Evolutionary conservation across 2,888 invertebrate species (phyloP), one percentile per base, ranked within the genome.

Genomic region (Cerceris ruficornis): DNA sequence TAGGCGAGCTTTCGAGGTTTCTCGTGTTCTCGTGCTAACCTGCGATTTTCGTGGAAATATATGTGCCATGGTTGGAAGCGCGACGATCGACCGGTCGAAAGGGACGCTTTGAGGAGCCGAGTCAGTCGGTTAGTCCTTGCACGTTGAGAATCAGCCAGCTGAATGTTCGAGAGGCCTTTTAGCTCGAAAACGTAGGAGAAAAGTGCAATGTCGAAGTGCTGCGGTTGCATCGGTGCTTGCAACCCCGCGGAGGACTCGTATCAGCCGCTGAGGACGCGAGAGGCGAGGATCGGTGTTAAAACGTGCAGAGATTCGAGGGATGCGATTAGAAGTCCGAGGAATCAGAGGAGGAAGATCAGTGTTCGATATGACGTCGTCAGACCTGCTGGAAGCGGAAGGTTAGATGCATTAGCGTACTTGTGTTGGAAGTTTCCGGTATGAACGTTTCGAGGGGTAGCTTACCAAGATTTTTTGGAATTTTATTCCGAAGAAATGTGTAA

Each of bases 291-390:
- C 57, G 77, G 72, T 43, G 68, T 66, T 17, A 83, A 83, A 65
- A 71, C 80, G n/a, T 49, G 78, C 8, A 77, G 82, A 68, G 86
- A 85, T 61, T 73, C 67, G 57, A 66, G 80, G n/a, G 80, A 84
- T 7, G 68, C 60, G 41, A 13, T 80, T 50, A 85, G 85, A 73
- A 90, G 87, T 46, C 88, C 88, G 41, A 82, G 87, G 55, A 83
- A 87, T 70, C 90, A 88, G 46, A 83, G 84, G 9, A 87, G 89
- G 68, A 90, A 89, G 77, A 87, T 87, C 60, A 88, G 90, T 73
- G 82, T 89, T 13, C 87, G 90, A 6, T 90, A 90, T 80, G 90
- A 90, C 64, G 90, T 86, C 17, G 90, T 90, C 42, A 90, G 90
- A 64, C 83, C 86, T 6, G 86, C 80, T 28, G 84, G 84, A 60